Evolutionary conservation across 2,797 vertebrate genomes (phyloP), one percentile per base, ranked within the genome.

Genomic region (Choloepus didactylus): DNA sequence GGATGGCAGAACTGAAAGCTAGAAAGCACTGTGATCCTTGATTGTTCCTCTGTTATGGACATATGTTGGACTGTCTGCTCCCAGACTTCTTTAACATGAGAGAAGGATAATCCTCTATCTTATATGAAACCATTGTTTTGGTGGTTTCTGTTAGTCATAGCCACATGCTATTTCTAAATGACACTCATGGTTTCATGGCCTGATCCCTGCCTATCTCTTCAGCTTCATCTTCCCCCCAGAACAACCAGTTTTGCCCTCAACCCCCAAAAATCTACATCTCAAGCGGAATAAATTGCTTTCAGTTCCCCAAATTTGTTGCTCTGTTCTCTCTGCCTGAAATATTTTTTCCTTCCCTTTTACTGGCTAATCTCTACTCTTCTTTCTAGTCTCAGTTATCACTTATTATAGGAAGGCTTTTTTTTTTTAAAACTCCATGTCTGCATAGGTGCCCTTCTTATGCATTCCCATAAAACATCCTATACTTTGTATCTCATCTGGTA

Each of bases 251-350:
- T 91, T 54, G 35, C n/a, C 67, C 66, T 94, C 35, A 18, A 54
- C 14, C 10, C 7, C 81, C 59, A 64, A 72, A 70, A 31, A 81
- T 18, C 11, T 41, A 62, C 6, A 69, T 49, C 27, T 62, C 59
- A 87, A 83, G 41, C 6, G 88, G 67, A 91, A 81, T 56, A 41
- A 35, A 56, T 49, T 23, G 59, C 18, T 94, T 92, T 88, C 19
- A 56, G 9, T 73, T 94, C n/a, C 44, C 21, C 59, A 82, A 25
- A 73, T 3, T 72, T 59, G 10, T 64, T 75, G 15, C 5, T 51
- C 21, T 91, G 3, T 59, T 95, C 19, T 73, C 51, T 76, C 31
- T 79, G 10, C 10, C 12, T 51, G 15, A 92, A 75, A 64, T 44
- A 82, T 56, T 41, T 87, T n/a, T 83, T 93, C 62, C 51, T 12